Evolutionary conservation across 2,113 vertebrate genomes (phyloP).

Genomic region (Irena cyanogastra): DNA sequence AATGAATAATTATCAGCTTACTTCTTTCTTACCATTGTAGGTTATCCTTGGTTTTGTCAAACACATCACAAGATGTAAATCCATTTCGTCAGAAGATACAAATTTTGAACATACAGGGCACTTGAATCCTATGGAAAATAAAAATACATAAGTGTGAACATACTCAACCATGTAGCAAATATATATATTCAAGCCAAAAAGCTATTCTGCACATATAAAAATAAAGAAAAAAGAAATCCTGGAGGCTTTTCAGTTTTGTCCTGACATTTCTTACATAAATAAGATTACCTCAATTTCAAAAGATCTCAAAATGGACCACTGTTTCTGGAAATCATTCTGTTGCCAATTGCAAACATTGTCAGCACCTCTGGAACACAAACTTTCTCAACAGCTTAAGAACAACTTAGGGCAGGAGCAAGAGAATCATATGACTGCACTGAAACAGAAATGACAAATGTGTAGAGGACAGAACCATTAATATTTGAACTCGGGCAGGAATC

Average conservation of each 20-base stretch:
- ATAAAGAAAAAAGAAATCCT: background rate
- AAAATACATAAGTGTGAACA: background rate
- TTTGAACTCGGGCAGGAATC: background rate
- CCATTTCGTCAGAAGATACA: slow-evolving; percentile 94
- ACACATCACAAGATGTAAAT: slow-evolving; percentile 94
- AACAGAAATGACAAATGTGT: background rate
- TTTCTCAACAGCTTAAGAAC: background rate
- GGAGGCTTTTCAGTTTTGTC: background rate
- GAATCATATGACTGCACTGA: background rate
- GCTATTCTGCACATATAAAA: background rate
- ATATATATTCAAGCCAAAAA: background rate
- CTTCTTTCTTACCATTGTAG: slow-evolving; percentile 86
- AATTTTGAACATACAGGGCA: slow-evolving; percentile 96
- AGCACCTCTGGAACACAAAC: background rate
- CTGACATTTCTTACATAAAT: background rate
- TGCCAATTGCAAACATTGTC: background rate
- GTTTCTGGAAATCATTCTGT: background rate
- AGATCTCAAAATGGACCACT: background rate
- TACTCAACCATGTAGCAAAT: background rate
- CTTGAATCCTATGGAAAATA: slow-evolving; percentile 84
- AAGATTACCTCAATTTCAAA: background rate
- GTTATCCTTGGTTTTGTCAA: slow-evolving; percentile 95
- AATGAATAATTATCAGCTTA: slow-evolving; percentile 22
- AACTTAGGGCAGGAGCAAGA: background rate
- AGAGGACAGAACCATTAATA: background rate